Base-by-base conservation (phyloP, 2,113 vertebrate genomes). In the Cromileptes altivelis region DNA sequence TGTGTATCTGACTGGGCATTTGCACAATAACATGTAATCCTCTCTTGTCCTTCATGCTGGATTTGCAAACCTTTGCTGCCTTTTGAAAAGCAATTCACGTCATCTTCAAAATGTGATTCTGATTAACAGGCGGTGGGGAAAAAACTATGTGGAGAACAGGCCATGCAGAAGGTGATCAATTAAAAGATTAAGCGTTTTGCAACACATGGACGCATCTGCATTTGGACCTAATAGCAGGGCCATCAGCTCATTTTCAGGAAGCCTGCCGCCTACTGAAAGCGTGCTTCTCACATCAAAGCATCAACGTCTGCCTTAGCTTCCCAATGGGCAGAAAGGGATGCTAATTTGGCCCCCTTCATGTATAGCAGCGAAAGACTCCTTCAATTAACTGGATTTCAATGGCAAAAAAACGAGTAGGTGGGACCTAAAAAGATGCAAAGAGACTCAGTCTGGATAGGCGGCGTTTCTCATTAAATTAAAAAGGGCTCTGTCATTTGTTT, bases 171-270 rank as follows among this genome's bases (percentile, higher is more conserved):
- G 97, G 97, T 96, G 96, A 97, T 96, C 98, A 98, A 97, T 99
- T 99, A 99, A 98, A 97, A 98, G 97, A 98, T 99, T 98, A 99
- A 98, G 97, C 93, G 96, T 97, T 98, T 98, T 97, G 97, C 94
- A 95, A 95, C 96, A 96, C 97, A 97, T 93, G 96, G 96, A 91
- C 85, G 80, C 95, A 96, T 97, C 96, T 98, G 96, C 96, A 97
- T 97, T 97, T 95, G 94, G 95, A 93, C 94, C 95, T 93, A 97
- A 97, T 97, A 96, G 98, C 95, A 94, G 95, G 94, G 93, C 97
- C 97, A 98, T 99, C 98, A 99, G 97, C 97, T 99, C 97, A 96
- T 99, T 99, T 98, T 97, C 97, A 97, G 96, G 95, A 95, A 78
- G 95, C 93, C 91, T 94, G 95, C 74, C 93, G 95, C 93, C 96